A percentile compares a stretch with the other conserved stretches of the same genome.
Conservation (phyloP, 37 sponge, comb jelly and placozoan species). For the Ianthella basta region DNA sequence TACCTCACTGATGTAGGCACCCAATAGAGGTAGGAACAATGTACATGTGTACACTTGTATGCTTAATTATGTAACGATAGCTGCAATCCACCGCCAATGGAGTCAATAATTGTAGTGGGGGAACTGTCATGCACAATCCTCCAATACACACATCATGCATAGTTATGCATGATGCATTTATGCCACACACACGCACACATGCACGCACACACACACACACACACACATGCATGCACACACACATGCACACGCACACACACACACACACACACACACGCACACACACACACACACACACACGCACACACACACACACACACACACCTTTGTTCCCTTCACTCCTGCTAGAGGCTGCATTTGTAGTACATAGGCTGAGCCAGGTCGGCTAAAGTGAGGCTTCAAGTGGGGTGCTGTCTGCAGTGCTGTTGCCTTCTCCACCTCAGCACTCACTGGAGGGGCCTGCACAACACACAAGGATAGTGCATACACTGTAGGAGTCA, state of each 20-base stretch:
- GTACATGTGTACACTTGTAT: no score
- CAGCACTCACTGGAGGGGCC: not conserved
- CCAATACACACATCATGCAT: no score
- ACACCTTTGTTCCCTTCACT: not conserved
- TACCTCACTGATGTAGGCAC: no score
- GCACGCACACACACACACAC: slow-evolving; percentile 4
- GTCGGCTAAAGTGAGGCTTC: slow-evolving; percentile 39
- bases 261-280: slow-evolving; percentile 1
- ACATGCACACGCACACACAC: slow-evolving; percentile 23
- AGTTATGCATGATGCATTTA: no score
- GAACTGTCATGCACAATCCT: no score
- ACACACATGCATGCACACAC: not conserved
- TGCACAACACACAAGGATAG: no score
- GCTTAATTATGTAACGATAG: no score
- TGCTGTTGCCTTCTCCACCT: not conserved
- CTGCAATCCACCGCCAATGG: no score
- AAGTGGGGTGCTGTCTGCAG: not conserved
- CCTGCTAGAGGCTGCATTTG: not conserved
- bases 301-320: not conserved
- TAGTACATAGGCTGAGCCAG: slow-evolving; percentile 58
- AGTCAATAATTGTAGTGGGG: no score
- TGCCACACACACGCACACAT: not conserved
- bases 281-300: slow-evolving; percentile 16
- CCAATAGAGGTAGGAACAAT: no score
- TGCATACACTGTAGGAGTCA: no score